These are phyloP conservation scores for Rambutsinella grinnellia DNA, from an alignment of 2,888 invertebrate genomes.

Conservation along the genomic window DNA sequence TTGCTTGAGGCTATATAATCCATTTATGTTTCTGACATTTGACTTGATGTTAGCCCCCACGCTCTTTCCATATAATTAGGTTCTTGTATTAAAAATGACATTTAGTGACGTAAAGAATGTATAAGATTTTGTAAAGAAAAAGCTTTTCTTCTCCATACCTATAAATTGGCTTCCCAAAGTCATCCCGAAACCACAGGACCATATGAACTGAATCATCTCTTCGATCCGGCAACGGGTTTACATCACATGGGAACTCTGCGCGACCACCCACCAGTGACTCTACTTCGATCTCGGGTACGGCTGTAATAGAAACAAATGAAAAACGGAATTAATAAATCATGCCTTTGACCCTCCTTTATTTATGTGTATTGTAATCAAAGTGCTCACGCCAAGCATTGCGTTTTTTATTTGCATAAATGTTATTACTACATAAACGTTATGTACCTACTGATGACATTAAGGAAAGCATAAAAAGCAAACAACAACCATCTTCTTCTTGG, in stretches of 20 bases:
- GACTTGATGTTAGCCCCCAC: neutral
- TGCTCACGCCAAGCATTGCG: too few relatives aligned
- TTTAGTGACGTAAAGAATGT: neutral
- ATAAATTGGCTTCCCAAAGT: slow-evolving; percentile 88
- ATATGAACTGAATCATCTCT: slow-evolving; percentile 91
- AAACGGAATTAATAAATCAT: slow-evolving; percentile 36
- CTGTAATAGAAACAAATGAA: slow-evolving; percentile 68
- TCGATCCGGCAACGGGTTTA: slow-evolving; percentile 77
- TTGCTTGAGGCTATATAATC: too few relatives aligned
- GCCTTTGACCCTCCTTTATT: too few relatives aligned
- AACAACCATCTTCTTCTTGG: too few relatives aligned
- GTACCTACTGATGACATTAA: too few relatives aligned
- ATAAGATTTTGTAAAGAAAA: neutral
- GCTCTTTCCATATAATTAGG: neutral
- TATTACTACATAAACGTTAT: too few relatives aligned
- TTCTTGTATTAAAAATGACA: too few relatives aligned
- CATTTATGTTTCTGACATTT: too few relatives aligned
- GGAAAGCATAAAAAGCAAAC: too few relatives aligned
- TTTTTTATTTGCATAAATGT: too few relatives aligned
- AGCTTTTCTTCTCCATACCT: slow-evolving; percentile 76
- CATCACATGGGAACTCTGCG: slow-evolving; percentile 89
- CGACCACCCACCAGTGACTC: slow-evolving; percentile 90
- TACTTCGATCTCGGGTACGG: slow-evolving; percentile 83
- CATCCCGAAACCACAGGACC: slow-evolving; percentile 93
- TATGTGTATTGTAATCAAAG: too few relatives aligned